phyloP scores from a whole-genome alignment of 1,140 invertebrate genomes.

The Brevipalpus yothersi region DNA sequence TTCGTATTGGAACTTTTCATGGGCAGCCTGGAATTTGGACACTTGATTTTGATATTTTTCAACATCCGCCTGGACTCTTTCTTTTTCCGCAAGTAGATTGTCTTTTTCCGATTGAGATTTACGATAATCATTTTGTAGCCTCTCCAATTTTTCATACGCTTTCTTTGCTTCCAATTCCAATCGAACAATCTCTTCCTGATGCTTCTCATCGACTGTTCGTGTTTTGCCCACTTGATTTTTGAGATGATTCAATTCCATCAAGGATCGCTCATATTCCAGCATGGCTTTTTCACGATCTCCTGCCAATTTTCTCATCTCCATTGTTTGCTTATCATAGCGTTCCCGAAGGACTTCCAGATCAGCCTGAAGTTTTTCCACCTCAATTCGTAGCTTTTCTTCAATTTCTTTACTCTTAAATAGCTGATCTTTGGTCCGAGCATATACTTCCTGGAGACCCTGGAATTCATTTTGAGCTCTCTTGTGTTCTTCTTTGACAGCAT shows the following conservation, averaged over 20 bases:
- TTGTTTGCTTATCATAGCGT: slow-evolving; percentile 60
- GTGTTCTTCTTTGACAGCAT: slow-evolving; percentile 57
- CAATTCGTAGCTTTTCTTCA: slow-evolving; percentile 70
- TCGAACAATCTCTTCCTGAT: slow-evolving; percentile 56
- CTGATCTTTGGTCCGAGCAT: slow-evolving; percentile 55
- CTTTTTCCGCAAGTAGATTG: slow-evolving; percentile 37
- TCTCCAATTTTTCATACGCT: slow-evolving; percentile 66
- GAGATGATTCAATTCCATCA: slow-evolving; percentile 34
- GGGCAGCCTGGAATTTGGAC: slow-evolving; percentile 37
- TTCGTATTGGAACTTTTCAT: slow-evolving; percentile 53
- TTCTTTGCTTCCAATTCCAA: slow-evolving; percentile 66
- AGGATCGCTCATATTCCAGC: slow-evolving; percentile 52
- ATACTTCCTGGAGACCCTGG: slow-evolving; percentile 53
- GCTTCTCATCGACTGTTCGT: slow-evolving; percentile 54
- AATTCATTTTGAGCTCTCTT: slow-evolving; percentile 60
- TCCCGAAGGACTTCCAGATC: slow-evolving; percentile 66
- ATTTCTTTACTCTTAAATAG: slow-evolving; percentile 56
- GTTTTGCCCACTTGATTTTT: slow-evolving; percentile 56
- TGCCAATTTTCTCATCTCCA: slow-evolving; percentile 38
- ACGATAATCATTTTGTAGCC: slow-evolving; percentile 48
- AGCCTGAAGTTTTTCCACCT: slow-evolving; percentile 46
- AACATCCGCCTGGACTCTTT: slow-evolving; percentile 45
- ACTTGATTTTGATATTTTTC: slow-evolving; percentile 49
- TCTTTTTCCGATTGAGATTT: slow-evolving; percentile 50
- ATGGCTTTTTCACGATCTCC: slow-evolving; percentile 61